Conservation (phyloP, 1,140 invertebrate species). For the Plodia interpunctella region DNA sequence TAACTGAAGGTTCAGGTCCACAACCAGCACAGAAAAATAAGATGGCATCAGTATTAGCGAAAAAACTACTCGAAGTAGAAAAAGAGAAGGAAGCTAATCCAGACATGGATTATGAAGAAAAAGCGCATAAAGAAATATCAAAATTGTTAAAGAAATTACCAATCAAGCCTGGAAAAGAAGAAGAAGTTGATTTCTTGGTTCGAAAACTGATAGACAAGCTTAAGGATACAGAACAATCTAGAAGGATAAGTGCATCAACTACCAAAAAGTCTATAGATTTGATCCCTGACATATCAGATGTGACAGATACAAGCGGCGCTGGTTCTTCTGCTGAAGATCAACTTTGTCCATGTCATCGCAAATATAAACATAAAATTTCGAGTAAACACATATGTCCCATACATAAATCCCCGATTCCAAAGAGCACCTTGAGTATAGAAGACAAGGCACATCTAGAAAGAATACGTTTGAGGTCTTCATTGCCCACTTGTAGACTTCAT, state of each 20-base stretch:
- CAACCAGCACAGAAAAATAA: slow-evolving; percentile 17
- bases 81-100: slow-evolving; percentile 14
- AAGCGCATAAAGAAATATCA: slow-evolving; percentile 11
- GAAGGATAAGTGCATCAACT: slow-evolving; percentile 12
- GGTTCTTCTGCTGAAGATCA: background rate
- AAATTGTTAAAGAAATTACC: slow-evolving; percentile 19
- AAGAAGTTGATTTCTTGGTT: slow-evolving; percentile 2
- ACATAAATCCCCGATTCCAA: background rate
- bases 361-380: background rate
- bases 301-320: background rate
- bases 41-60: slow-evolving; percentile 17
- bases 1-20: slow-evolving; percentile 10
- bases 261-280: background rate
- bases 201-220: slow-evolving; percentile 13
- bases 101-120: slow-evolving; percentile 11
- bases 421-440: slow-evolving; percentile 7
- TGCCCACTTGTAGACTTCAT: background rate
- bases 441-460: slow-evolving; percentile 14
- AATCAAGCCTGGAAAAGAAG: slow-evolving; percentile 10
- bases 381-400: slow-evolving; percentile 1
- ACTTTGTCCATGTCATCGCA: background rate
- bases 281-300: background rate
- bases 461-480: slow-evolving; percentile 13
- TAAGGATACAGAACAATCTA: slow-evolving; percentile 15
- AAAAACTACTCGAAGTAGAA: slow-evolving; percentile 20